Conservation (phyloP, 2,797 vertebrate species). For the Anguilla megastoma region DNA sequence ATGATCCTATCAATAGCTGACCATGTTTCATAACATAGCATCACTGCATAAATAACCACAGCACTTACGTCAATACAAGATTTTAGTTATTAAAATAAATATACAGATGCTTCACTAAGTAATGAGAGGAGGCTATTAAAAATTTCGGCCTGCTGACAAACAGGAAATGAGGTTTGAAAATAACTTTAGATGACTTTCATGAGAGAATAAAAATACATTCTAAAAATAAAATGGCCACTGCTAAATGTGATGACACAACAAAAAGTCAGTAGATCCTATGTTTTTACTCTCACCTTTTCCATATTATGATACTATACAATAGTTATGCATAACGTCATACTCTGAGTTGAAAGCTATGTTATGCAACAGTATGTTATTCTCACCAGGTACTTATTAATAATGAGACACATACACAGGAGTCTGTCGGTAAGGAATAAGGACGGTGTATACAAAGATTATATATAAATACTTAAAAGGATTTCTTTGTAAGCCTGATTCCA, state of each 20-base stretch:
- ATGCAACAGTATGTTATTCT: background rate
- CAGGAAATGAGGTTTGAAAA: background rate
- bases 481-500: constrained; percentile 17
- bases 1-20: constrained; percentile 16
- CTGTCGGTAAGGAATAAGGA: background rate
- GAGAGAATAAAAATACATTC: background rate
- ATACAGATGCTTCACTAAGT: background rate
- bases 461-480: constrained; percentile 10
- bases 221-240: background rate
- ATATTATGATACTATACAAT: background rate
- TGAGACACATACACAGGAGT: constrained; percentile 1
- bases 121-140: background rate
- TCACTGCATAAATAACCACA: background rate
- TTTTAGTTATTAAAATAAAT: background rate
- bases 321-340: background rate
- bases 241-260: background rate
- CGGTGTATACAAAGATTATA: constrained; percentile 4
- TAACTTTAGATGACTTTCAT: background rate
- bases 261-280: background rate
- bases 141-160: background rate
- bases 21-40: background rate
- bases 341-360: background rate
- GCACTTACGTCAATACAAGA: background rate
- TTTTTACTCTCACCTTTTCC: background rate
- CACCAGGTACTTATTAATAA: constrained; percentile 11